These are phyloP conservation scores for Astreopora myriophthalma DNA, from an alignment of 64 coral and sea anemone genomes.

Conservation along the genomic window DNA sequence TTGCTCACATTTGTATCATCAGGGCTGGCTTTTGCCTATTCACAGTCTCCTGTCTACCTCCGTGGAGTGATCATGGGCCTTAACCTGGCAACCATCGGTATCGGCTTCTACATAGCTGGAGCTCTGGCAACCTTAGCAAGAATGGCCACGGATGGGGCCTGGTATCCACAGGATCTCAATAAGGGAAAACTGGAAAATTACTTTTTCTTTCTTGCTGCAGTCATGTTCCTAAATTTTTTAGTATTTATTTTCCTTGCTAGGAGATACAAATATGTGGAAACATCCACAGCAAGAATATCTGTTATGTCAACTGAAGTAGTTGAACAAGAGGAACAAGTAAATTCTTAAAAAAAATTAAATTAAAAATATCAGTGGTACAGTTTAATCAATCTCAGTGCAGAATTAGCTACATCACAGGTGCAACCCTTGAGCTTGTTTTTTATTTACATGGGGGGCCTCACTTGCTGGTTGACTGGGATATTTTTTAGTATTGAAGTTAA, in stretches of 20 bases:
- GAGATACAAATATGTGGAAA: conserved; percentile 68
- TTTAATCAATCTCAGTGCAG: too few species aligned
- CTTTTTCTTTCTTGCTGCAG: conserved; percentile 73
- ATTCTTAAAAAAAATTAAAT: too few species aligned
- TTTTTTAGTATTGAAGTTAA: too few species aligned
- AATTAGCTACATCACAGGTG: too few species aligned
- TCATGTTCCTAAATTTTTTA: conserved; percentile 81
- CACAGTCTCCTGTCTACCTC: conserved; percentile 77
- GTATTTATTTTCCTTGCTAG: conserved; percentile 66
- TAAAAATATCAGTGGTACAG: too few species aligned
- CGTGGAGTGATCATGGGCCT: conserved; percentile 81
- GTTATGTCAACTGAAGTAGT: background rate
- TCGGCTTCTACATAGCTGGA: conserved; percentile 77
- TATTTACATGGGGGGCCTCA: too few species aligned
- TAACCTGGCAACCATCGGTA: conserved; percentile 70
- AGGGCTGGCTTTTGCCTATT: conserved; percentile 88
- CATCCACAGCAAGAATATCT: background rate
- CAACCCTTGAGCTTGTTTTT: too few species aligned
- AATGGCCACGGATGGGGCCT: conserved; percentile 25
- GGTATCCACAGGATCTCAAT: conserved; percentile 87
- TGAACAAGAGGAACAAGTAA: background rate
- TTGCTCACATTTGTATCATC: background rate
- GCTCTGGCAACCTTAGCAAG: conserved; percentile 73
- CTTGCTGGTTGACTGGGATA: too few species aligned
- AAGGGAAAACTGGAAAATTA: conserved; percentile 77